Conservation (phyloP, 2,113 vertebrate genomes). For the Chamaea fasciata region DNA sequence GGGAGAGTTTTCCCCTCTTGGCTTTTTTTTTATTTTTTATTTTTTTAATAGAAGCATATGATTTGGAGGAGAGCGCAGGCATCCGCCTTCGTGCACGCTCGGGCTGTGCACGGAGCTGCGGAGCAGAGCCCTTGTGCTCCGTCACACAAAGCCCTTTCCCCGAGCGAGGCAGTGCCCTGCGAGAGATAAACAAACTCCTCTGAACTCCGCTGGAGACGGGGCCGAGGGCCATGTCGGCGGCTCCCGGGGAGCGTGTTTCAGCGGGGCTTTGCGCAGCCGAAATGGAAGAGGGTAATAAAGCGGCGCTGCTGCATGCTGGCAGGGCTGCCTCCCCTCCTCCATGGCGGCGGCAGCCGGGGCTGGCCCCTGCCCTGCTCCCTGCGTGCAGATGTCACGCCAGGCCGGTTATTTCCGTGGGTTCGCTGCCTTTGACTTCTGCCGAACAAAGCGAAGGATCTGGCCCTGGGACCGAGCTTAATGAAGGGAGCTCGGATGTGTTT, state of each 20-base stretch:
- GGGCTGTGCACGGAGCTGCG: not conserved
- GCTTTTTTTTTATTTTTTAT: not conserved
- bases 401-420: not conserved
- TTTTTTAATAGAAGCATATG: not conserved
- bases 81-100: not conserved
- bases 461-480: not conserved
- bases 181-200: not conserved
- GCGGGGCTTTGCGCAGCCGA: not conserved
- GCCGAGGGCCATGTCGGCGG: not conserved
- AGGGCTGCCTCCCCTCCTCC: not conserved
- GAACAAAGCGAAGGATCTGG: not conserved
- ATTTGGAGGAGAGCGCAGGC: not conserved
- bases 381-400: not conserved
- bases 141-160: not conserved
- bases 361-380: not conserved
- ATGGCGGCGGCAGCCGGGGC: not conserved
- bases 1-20: not conserved
- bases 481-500: not conserved
- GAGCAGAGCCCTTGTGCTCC: not conserved
- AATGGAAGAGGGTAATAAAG: not conserved
- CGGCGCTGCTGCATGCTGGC: conserved; percentile 2
- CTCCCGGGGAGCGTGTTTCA: not conserved
- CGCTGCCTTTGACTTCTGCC: not conserved
- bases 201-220: not conserved
- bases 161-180: not conserved